Evolutionary conservation across 2,113 vertebrate genomes (phyloP), one percentile per base, ranked within the genome.

Genomic region (Malaclemys terrapin): DNA sequence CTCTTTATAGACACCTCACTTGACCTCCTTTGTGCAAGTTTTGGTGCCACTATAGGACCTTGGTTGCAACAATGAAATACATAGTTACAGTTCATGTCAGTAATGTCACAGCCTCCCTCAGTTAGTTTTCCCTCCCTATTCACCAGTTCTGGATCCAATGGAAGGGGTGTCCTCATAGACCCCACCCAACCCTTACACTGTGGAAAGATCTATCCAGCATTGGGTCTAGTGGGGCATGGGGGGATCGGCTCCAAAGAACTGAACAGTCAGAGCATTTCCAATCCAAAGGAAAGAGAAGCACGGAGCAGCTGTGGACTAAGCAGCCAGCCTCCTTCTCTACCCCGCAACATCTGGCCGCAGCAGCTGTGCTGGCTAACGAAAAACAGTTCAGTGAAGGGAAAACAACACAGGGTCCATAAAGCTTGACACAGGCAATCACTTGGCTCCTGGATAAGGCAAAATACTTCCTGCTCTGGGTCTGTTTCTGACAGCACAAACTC

Each of bases 281-380:
- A 92, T 93, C 93, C 92, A 56, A 96, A 96, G 91, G 96, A 91
- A 88, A 97, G 93, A 54, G 0, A 95, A 97, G 95, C 94, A 88
- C 89, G 47, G 95, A 97, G 94, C 97, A 97, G 93, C 96, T 97
- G 97, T 59, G 91, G 95, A 95, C 95, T 96, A 95, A 97, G 85
- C 94, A 89, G 91, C 89, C 83, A 92, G 62, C 90, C 87, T 96
- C 82, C 93, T 79, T 76, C 95, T 79, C 25, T 83, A 45, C 81
- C 35, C 8, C 25, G 80, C 89, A 95, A 97, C 97, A 97, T 97
- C 97, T 97, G 97, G 97, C 87, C 0, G 45, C 2, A 8, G 94
- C 97, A 97, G 97, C 95, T 97, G 97, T 35, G 96, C 91, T 20
- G 29, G 89, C 0, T 3, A 95, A 82, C 0, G 54, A 97, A 57